Evolutionary conservation across 2,797 vertebrate genomes (phyloP), one percentile per base, ranked within the genome.

Genomic region (Lycodopsis pacificus): DNA sequence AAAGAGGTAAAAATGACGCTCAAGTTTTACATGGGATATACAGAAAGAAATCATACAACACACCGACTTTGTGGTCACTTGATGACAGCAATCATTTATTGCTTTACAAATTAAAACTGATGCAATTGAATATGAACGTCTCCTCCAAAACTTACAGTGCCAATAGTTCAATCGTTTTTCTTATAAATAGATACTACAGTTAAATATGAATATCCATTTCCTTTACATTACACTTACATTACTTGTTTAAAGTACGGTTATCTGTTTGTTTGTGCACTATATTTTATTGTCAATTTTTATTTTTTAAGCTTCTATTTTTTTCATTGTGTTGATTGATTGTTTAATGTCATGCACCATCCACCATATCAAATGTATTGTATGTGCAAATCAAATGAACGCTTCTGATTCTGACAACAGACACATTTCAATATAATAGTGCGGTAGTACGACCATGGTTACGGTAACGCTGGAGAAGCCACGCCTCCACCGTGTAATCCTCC

Each of bases 401-500:
- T 32, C 30, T 32, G 30, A 34, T 34, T 34, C 32, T 34, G 32
- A 34, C 32, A 34, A 34, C 32, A 51, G 44, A 10, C 20, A 12
- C 11, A 53, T 25, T 22, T 25, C 49, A 10, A 8, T 10, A 14
- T 69, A 5, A 9, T 2, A 27, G 34, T 11, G 77, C 67, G 48
- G 1, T 19, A 27, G 0, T 79, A 51, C 38, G 77, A 3, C 9
- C 4, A 13, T 61, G n/a, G 73, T 94, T 95, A 95, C 94, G 95
- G 94, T 91, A 87, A 27, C 2, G 10, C 7, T 0, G 36, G 1
- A 10, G 68, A 91, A 61, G 88, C 84, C 92, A 79, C 95, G 85
- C 95, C 93, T 81, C 88, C 89, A 22, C 85, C 2, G 82, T 86
- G 72, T 71, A 66, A 86, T 71, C 81, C 87, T 92, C 83, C 79